These are phyloP conservation scores for Steatocranus sp. DNA, from an alignment of 2,797 vertebrate genomes.

Conservation along the genomic window DNA sequence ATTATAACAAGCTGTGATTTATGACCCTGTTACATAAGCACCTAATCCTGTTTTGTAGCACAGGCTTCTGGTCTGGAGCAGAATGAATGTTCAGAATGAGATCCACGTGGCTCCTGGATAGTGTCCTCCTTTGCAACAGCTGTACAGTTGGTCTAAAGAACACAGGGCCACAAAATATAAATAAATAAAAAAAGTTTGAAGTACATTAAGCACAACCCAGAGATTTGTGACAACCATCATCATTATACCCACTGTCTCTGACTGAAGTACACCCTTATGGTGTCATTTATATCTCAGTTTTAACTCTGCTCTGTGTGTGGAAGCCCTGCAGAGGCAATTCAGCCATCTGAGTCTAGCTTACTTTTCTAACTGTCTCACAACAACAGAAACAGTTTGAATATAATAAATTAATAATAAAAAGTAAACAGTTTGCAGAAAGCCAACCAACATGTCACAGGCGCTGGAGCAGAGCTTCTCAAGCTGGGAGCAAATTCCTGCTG, in stretches of 20 bases:
- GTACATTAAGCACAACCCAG: neutral
- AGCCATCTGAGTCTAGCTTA: neutral
- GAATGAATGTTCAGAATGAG: neutral
- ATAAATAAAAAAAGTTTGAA: neutral
- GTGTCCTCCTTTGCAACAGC: neutral
- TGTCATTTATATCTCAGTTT: neutral
- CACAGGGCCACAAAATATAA: neutral
- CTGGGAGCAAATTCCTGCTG: neutral
- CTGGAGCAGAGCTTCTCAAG: neutral
- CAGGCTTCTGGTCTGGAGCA: neutral
- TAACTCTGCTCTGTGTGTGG: neutral
- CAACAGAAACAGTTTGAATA: neutral
- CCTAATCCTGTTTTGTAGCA: neutral
- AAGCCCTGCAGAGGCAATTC: neutral
- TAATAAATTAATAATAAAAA: neutral
- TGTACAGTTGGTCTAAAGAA: neutral
- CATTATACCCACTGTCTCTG: neutral
- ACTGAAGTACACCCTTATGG: neutral
- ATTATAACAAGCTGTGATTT: too few species aligned
- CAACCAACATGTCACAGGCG: neutral
- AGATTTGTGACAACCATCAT: neutral
- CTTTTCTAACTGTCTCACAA: neutral
- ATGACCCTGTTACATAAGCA: neutral
- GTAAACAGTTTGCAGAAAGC: neutral
- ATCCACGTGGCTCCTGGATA: neutral